Base-by-base conservation (phyloP, 2,797 vertebrate genomes). In the Lepus oiostolus region DNA sequence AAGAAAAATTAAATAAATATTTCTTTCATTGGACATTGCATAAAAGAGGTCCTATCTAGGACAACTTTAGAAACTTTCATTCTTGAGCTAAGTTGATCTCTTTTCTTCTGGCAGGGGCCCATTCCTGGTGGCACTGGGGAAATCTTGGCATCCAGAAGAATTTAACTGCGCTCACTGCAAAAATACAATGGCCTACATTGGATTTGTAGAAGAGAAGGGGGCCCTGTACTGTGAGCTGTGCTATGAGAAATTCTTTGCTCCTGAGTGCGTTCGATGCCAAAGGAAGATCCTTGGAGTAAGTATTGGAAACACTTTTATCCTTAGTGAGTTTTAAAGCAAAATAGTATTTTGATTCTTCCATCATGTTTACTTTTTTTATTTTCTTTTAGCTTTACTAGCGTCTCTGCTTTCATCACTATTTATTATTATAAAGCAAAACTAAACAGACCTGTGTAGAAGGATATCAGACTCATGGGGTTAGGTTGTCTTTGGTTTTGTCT, bases 91-190 rank as follows among this genome's bases (percentile, higher is more conserved):
- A 77, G 95, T 7, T 82, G 68, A 28, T 92, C 79, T 97, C 24
- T 96, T 97, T 92, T 95, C n/a, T 96, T 96, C 88, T 92, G 86
- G 62, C 98, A 99, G 99, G 97, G 99, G 99, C 72, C 99, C 99
- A 0, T 99, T 99, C 97, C 98, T 99, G 9, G 99, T 99, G 97
- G 99, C 99, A 88, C 98, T 99, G 98, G 99, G 99, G 22, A 99
- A 99, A 98, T 99, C 99, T 0, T 99, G 99, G 99, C 99, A 99
- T 98, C 99, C 99, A 0, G 99, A 99, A 97, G 99, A 99, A 97
- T 99, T 99, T 96, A 99, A 98, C 80, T 99, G 99, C 22, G 98
- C 98, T 91, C 99, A 99, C 91, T 99, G 99, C 98, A 99, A 98
- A 98, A 98, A 98, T 77, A 99, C 99, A 3, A 98, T 99, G 99